Conservation (phyloP, 2,797 vertebrate species). For the Phrynocephalus forsythii region DNA sequence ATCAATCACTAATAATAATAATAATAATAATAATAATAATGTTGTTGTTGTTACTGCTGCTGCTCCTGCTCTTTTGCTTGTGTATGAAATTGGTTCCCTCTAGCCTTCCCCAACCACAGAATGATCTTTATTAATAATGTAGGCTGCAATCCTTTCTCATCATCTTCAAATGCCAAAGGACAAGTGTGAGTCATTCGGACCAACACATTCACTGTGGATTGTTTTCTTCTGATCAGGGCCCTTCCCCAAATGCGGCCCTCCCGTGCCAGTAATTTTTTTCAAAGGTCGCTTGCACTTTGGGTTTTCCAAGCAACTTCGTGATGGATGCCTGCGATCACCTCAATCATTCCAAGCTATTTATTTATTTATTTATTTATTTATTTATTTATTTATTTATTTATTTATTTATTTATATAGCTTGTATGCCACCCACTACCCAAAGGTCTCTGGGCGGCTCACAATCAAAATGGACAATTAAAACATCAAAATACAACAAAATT, state of each 20-base stretch:
- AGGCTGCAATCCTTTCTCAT: slow-evolving; percentile 47
- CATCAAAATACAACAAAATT: too few relatives aligned
- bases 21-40: too few relatives aligned
- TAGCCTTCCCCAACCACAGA: slow-evolving; percentile 37
- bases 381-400: too few relatives aligned
- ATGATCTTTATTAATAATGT: slow-evolving; percentile 51
- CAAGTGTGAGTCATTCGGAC: slow-evolving; percentile 42
- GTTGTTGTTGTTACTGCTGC: too few relatives aligned
- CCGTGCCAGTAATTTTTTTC: slow-evolving; percentile 22
- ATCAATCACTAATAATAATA: too few relatives aligned
- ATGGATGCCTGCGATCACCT: slow-evolving; percentile 58
- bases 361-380: too few relatives aligned
- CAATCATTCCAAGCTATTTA: slow-evolving; percentile 45
- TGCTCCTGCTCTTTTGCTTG: slow-evolving; percentile 55
- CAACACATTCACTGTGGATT: background rate
- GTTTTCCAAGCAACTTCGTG: slow-evolving; percentile 49
- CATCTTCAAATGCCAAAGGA: slow-evolving; percentile 55
- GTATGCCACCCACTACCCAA: too few relatives aligned
- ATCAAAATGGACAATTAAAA: too few relatives aligned
- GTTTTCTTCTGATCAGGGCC: slow-evolving; percentile 46
- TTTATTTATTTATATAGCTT: too few relatives aligned
- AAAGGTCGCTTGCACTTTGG: slow-evolving; percentile 7
- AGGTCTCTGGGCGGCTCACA: too few relatives aligned
- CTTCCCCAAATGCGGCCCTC: background rate
- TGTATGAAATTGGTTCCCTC: slow-evolving; percentile 33